A percentile compares a stretch with the other conserved stretches of the same genome.
Evolutionary conservation across 2,113 vertebrate genomes (phyloP).

Genomic region (Dascyllus trimaculatus): DNA sequence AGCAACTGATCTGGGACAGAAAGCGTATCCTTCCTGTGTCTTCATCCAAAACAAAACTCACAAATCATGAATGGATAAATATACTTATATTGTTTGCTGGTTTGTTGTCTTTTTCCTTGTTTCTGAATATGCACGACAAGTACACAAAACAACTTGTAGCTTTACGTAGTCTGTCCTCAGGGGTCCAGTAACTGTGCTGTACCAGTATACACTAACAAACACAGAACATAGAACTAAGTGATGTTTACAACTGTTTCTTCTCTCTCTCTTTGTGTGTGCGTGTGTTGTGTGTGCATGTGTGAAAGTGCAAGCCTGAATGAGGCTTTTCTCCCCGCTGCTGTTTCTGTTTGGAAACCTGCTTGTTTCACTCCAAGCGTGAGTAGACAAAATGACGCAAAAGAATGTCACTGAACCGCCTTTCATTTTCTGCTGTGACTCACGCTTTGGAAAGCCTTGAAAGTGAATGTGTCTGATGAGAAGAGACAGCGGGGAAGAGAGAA

Average conservation of each 20-base stretch:
- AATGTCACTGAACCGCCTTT: conserved; percentile 48
- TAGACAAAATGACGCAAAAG: conserved; percentile 56
- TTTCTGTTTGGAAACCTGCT: conserved; percentile 40
- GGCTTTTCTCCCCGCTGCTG: conserved; percentile 8
- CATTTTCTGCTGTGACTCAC: conserved; percentile 47
- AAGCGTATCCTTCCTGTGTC: conserved; percentile 14
- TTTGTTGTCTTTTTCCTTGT: no score
- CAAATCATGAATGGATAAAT: no score
- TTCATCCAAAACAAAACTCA: neutral
- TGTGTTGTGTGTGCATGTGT: conserved; percentile 8
- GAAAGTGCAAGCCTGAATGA: conserved; percentile 29
- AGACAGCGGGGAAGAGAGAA: neutral
- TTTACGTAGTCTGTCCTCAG: neutral
- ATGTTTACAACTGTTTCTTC: neutral
- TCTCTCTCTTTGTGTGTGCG: neutral
- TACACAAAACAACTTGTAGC: no score
- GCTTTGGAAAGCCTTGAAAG: conserved; percentile 60
- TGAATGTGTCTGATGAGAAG: conserved; percentile 3
- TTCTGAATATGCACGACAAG: no score
- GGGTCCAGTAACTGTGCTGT: neutral
- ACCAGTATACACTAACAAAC: neutral
- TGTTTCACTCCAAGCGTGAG: conserved; percentile 58
- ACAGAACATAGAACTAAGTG: neutral
- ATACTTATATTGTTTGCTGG: no score
- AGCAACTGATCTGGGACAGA: neutral